A percentile compares a stretch with the other conserved stretches of the same genome.
Evolutionary conservation across 2,797 vertebrate genomes (phyloP).

Genomic region (Crotalus adamanteus): DNA sequence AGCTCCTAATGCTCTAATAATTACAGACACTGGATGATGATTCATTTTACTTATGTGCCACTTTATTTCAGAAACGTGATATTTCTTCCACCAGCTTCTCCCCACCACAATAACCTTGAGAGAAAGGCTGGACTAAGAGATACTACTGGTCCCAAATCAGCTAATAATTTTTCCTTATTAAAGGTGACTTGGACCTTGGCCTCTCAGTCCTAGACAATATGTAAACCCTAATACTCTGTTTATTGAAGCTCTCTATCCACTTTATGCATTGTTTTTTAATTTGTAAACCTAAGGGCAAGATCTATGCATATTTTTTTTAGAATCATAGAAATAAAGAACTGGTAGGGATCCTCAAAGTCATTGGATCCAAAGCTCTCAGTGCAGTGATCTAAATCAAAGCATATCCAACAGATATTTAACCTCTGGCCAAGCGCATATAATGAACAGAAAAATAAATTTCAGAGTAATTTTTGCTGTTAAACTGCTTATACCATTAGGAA

Average conservation of each 20-base stretch:
- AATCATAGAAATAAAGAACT: not conserved
- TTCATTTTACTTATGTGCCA: not conserved
- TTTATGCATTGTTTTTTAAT: not conserved
- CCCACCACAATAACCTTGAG: not conserved
- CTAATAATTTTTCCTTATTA: not conserved
- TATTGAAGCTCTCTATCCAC: not conserved
- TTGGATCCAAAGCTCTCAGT: not conserved
- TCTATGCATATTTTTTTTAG: not conserved
- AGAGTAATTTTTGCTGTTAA: not conserved
- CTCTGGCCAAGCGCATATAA: not conserved
- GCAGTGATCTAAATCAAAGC: not conserved
- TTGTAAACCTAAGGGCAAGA: not conserved
- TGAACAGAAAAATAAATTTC: not conserved
- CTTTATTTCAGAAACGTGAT: not conserved
- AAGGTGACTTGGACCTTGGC: not conserved
- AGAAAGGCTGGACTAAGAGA: not conserved
- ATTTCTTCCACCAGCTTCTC: not conserved
- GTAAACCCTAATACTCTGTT: not conserved
- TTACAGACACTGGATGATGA: not conserved
- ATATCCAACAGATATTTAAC: not conserved
- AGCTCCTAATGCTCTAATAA: not conserved
- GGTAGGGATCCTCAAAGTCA: not conserved
- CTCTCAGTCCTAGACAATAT: not conserved
- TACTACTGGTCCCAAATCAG: not conserved
- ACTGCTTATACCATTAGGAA: not conserved